These are phyloP conservation scores for Drosophila virilis DNA, from an alignment of 1,140 invertebrate species.

Conservation along the genomic window DNA sequence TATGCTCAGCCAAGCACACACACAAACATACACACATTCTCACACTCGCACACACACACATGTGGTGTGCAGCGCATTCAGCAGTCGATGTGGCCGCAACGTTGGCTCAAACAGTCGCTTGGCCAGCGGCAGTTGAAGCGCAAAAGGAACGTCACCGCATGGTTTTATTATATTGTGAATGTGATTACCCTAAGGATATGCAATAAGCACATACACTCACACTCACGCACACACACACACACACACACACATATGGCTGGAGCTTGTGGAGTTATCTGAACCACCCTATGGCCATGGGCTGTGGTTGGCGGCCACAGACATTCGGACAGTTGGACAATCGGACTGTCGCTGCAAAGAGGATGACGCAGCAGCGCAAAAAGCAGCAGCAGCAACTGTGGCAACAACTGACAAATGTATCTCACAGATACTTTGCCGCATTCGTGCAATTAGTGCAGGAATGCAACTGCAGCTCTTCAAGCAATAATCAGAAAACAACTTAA, in stretches of 20 bases:
- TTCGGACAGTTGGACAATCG: slow-evolving; percentile 9
- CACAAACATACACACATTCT: neutral
- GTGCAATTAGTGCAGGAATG: neutral
- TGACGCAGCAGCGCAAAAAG: neutral
- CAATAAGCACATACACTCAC: slow-evolving; percentile 75
- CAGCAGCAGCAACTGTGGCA: neutral
- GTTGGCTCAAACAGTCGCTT: slow-evolving; percentile 3
- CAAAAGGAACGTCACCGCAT: slow-evolving; percentile 75
- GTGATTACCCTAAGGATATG: slow-evolving; percentile 83
- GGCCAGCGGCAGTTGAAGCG: slow-evolving; percentile 65
- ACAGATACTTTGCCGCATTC: slow-evolving; percentile 49
- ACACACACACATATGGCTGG: slow-evolving; percentile 9
- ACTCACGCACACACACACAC: slow-evolving; percentile 22
- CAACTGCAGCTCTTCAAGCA: neutral
- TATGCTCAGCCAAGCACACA: neutral
- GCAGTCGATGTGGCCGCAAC: slow-evolving; percentile 26
- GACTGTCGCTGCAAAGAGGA: neutral
- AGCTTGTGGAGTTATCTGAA: slow-evolving; percentile 41
- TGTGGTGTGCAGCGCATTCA: slow-evolving; percentile 26
- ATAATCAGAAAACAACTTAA: neutral
- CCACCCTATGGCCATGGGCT: slow-evolving; percentile 47
- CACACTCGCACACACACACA: neutral
- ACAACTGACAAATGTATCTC: slow-evolving; percentile 51
- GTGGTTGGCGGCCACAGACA: slow-evolving; percentile 37
- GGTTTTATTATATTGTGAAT: slow-evolving; percentile 83